Percentiles rank a stretch among this genome's conserved stretches.
Evolutionary conservation across 2,888 invertebrate genomes (phyloP).

Genomic region (Linnaemya vulpina): DNA sequence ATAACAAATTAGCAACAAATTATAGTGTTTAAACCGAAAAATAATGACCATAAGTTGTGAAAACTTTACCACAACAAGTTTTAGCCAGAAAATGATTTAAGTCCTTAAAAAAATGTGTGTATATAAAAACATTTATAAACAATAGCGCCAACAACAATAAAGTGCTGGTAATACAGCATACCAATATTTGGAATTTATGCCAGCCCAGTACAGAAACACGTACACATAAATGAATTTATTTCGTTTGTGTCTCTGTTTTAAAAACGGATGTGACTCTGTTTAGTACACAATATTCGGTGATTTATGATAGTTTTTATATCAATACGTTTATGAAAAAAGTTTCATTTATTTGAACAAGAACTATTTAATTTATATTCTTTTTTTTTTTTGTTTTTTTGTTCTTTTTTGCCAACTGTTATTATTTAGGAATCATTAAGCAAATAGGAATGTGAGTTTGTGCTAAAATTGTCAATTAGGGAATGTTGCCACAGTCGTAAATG

Average conservation of each 20-base stretch:
- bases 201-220: background rate
- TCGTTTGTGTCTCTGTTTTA: conserved; percentile 8
- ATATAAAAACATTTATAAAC: background rate
- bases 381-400: no score
- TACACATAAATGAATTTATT: conserved; percentile 29
- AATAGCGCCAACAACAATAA: conserved; percentile 34
- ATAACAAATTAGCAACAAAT: conserved; percentile 69
- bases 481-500: conserved; percentile 7
- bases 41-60: conserved; percentile 61
- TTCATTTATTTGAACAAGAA: conserved; percentile 48
- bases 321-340: conserved; percentile 40
- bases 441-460: background rate
- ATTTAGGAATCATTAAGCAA: conserved; percentile 18
- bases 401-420: conserved; percentile 31
- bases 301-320: conserved; percentile 60
- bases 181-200: conserved; percentile 29
- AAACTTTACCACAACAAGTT: conserved; percentile 64
- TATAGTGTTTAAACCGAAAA: conserved; percentile 62
- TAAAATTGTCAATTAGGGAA: conserved; percentile 44
- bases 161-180: conserved; percentile 12
- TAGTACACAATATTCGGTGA: conserved; percentile 42
- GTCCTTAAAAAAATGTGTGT: conserved; percentile 26
- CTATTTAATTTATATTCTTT: conserved; percentile 23
- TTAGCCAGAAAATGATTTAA: conserved; percentile 64
- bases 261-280: conserved; percentile 14